Evolutionary conservation across 1,140 invertebrate genomes (phyloP).

Genomic region (Drosophila erecta): DNA sequence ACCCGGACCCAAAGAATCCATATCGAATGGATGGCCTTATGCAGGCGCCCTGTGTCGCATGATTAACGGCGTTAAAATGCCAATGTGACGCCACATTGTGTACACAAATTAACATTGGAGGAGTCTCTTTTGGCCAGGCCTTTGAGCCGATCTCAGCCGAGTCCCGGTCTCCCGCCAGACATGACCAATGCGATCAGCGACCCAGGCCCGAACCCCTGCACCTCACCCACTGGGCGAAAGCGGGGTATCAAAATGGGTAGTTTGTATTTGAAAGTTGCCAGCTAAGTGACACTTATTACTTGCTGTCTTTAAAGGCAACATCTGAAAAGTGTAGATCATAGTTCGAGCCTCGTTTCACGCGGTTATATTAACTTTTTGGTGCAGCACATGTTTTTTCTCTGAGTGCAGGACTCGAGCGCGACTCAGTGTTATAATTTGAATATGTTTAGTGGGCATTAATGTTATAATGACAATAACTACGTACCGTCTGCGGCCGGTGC

Average conservation of each 20-base stretch:
- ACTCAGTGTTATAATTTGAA: slow-evolving; percentile 81
- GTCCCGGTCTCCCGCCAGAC: slow-evolving; percentile 27
- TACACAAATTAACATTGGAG: slow-evolving; percentile 83
- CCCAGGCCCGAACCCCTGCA: slow-evolving; percentile 18
- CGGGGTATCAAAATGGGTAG: background rate
- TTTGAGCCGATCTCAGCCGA: slow-evolving; percentile 13
- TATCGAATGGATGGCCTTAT: slow-evolving; percentile 68
- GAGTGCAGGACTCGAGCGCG: background rate
- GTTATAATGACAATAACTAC: slow-evolving; percentile 84
- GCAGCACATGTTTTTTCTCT: background rate
- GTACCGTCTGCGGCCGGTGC: slow-evolving; percentile 65
- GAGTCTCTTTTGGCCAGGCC: slow-evolving; percentile 41
- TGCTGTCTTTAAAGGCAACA: too few species aligned
- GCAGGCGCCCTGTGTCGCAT: slow-evolving; percentile 83
- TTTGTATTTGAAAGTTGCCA: background rate
- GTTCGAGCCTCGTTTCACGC: too few species aligned
- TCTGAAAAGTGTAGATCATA: too few species aligned
- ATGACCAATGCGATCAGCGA: slow-evolving; percentile 52
- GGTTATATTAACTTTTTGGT: background rate
- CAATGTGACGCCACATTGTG: slow-evolving; percentile 84
- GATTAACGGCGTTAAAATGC: slow-evolving; percentile 84
- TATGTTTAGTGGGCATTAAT: slow-evolving; percentile 83
- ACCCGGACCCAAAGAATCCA: slow-evolving; percentile 37
- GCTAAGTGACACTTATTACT: background rate
- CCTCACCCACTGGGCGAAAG: slow-evolving; percentile 19